Evolutionary conservation across 2,888 invertebrate genomes (phyloP).

Genomic region (Dendrolimus pini): DNA sequence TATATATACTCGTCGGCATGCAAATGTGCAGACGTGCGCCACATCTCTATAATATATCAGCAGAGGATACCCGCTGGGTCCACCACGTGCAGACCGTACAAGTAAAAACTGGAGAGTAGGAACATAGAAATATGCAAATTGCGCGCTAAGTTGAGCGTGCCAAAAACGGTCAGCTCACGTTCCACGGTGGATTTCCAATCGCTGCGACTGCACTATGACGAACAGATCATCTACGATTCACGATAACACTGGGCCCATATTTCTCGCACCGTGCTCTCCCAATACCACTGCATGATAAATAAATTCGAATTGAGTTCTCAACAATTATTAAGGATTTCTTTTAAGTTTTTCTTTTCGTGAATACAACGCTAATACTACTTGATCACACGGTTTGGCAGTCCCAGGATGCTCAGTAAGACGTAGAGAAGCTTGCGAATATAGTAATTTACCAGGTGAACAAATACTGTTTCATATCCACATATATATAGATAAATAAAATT

Average conservation of each 20-base stretch:
- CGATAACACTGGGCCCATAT: slow-evolving; percentile 1
- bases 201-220: slow-evolving; percentile 30
- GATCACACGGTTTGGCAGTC: no score
- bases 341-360: no score
- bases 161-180: slow-evolving; percentile 43
- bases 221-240: slow-evolving; percentile 27
- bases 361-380: no score
- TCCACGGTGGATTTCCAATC: slow-evolving; percentile 36
- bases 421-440: no score
- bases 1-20: slow-evolving; percentile 21
- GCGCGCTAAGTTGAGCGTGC: slow-evolving; percentile 31
- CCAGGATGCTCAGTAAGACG: no score
- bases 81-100: slow-evolving; percentile 48
- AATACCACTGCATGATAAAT: not conserved
- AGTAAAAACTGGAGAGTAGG: slow-evolving; percentile 19
- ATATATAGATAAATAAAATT: no score
- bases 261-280: not conserved
- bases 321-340: no score
- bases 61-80: slow-evolving; percentile 23
- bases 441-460: no score
- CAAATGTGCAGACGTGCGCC: slow-evolving; percentile 37
- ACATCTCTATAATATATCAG: slow-evolving; percentile 32
- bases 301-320: no score
- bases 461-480: no score
- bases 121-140: slow-evolving; percentile 54